Conservation (phyloP, 1,140 invertebrate species). For the Drosophila mojavensis region DNA sequence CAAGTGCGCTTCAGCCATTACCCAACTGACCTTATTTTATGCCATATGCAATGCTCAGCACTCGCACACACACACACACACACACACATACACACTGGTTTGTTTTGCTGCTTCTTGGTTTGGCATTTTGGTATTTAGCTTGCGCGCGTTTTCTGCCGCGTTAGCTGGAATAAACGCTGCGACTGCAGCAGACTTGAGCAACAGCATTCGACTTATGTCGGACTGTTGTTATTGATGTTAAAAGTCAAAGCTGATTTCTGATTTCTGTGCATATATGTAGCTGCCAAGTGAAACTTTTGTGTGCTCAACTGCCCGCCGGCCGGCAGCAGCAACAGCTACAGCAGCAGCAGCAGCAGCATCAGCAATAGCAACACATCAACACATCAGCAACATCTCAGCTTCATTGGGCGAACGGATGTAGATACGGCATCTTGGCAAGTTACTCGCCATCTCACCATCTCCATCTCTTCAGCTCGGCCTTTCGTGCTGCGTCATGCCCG, state of each 20-base stretch:
- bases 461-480: slow-evolving; percentile 11
- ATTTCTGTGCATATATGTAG: slow-evolving; percentile 25
- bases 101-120: slow-evolving; percentile 10
- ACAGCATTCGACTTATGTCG: slow-evolving; percentile 21
- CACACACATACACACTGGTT: background rate
- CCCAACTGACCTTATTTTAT: slow-evolving; percentile 77
- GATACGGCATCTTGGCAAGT: slow-evolving; percentile 23
- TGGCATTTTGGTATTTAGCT: slow-evolving; percentile 21
- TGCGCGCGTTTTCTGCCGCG: slow-evolving; percentile 38
- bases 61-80: slow-evolving; percentile 2
- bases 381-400: slow-evolving; percentile 21
- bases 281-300: slow-evolving; percentile 65
- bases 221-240: slow-evolving; percentile 37
- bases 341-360: slow-evolving; percentile 9
- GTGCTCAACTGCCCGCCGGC: slow-evolving; percentile 26
- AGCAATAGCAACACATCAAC: slow-evolving; percentile 9
- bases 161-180: slow-evolving; percentile 27
- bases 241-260: slow-evolving; percentile 14
- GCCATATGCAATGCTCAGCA: slow-evolving; percentile 30
- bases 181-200: slow-evolving; percentile 6
- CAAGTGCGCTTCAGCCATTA: slow-evolving; percentile 46
- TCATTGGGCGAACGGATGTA: slow-evolving; percentile 40
- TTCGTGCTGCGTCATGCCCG: slow-evolving; percentile 26
- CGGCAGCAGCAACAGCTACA: slow-evolving; percentile 20
- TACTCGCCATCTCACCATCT: slow-evolving; percentile 6